Evolutionary conservation across 2,888 invertebrate genomes (phyloP).

Genomic region (Zeuzera pyrina): DNA sequence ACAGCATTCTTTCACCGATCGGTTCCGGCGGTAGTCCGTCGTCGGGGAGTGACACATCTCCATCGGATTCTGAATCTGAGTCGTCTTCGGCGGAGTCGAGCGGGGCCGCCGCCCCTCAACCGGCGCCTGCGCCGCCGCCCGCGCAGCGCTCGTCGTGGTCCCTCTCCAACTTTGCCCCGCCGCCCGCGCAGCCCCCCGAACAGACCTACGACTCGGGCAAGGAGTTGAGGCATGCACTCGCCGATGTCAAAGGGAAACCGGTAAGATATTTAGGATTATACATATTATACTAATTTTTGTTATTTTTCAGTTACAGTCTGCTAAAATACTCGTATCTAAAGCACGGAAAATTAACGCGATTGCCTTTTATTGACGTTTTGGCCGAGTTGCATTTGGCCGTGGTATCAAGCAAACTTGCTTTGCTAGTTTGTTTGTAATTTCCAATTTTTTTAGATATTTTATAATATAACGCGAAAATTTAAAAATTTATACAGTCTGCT

Average conservation of each 20-base stretch:
- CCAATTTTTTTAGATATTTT: too few species aligned
- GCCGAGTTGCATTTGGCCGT: too few species aligned
- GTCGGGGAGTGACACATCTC: conserved; percentile 73
- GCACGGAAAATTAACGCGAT: too few species aligned
- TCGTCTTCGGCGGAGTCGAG: conserved; percentile 68
- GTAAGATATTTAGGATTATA: conserved; percentile 28
- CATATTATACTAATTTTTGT: neutral
- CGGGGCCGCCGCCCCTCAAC: conserved; percentile 20
- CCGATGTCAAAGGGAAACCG: conserved; percentile 64
- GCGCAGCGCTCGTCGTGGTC: conserved; percentile 65
- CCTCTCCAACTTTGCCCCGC: conserved; percentile 58
- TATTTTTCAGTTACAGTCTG: too few species aligned
- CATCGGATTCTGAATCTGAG: conserved; percentile 76
- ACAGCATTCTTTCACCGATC: conserved; percentile 61
- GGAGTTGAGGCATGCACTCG: conserved; percentile 70
- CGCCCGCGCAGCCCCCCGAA: conserved; percentile 42
- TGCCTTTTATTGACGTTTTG: too few species aligned
- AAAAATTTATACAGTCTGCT: too few species aligned
- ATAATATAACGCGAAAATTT: too few species aligned
- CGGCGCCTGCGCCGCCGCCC: conserved; percentile 34
- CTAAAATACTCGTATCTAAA: too few species aligned
- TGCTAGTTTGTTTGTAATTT: too few species aligned
- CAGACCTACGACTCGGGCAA: conserved; percentile 66
- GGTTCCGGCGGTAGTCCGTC: conserved; percentile 56
- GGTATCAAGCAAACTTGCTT: too few species aligned